A percentile compares a stretch with the other conserved stretches of the same genome.
Conservation (phyloP, 2,113 vertebrate species). For the Sorex fumeus region DNA sequence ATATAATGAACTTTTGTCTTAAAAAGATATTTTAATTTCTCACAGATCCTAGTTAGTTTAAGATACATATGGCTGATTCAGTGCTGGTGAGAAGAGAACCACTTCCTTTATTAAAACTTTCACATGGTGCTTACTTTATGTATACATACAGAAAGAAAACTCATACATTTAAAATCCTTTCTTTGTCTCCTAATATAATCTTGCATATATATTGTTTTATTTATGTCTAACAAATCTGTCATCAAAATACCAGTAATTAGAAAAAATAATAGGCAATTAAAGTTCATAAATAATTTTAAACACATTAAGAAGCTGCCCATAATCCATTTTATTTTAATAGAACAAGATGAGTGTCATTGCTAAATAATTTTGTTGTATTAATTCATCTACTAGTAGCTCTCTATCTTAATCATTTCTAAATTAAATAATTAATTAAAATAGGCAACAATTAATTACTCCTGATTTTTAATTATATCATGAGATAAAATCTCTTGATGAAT, state of each 20-base stretch:
- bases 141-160: background rate
- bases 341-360: constrained; percentile 71
- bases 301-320: constrained; percentile 14
- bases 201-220: background rate
- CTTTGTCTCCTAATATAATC: background rate
- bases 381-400: constrained; percentile 62
- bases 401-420: constrained; percentile 72
- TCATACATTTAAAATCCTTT: background rate
- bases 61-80: background rate
- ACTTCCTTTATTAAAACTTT: background rate
- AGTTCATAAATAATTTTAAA: constrained; percentile 60
- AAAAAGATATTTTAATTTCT: background rate
- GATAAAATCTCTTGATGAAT: constrained; percentile 69
- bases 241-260: constrained; percentile 58
- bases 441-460: constrained; percentile 68
- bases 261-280: constrained; percentile 42
- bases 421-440: constrained; percentile 72
- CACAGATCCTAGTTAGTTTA: background rate
- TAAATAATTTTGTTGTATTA: constrained; percentile 57
- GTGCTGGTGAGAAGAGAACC: background rate
- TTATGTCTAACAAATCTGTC: background rate
- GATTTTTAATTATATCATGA: constrained; percentile 71
- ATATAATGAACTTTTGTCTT: too few species aligned
- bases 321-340: constrained; percentile 72
- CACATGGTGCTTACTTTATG: background rate